Evolutionary conservation across 2,888 invertebrate genomes (phyloP), one percentile per base, ranked within the genome.

Genomic region (Drosophila eohydei): DNA sequence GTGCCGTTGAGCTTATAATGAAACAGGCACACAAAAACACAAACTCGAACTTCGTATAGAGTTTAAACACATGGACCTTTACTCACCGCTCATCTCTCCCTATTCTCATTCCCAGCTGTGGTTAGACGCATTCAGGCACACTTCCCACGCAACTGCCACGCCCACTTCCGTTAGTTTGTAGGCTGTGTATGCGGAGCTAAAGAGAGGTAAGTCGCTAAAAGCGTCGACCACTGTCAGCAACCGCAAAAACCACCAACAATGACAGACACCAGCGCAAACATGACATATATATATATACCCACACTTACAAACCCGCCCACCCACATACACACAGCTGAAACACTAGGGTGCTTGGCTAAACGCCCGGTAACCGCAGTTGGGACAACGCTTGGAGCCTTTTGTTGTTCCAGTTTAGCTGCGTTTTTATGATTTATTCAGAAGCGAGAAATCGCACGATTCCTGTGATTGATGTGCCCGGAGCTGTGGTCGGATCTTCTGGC

Each of bases 1-100:
- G 88, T 80, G 77, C 60, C 65, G 72, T 84, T 84, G 86, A 82
- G 88, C 84, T 80, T 74, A 82, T 89, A 85, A 84, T 88, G 88
- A 80, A 84, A 83, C 79, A 60, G 16, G 32, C 69, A 57, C 55
- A 58, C 57, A 56, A 11, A 46, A 28, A 28, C 38, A 28, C 55
- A 48, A 50, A 58, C 52, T 46, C 36, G 46, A 66, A 62, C 48
- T 16, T n/a, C 34, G n/a, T 11, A n/a, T 21, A 40, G 21, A 48
- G 38, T 40, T 56, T 41, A 73, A 56, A 48, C 41, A 30, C 36
- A 54, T 54, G 41, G n/a, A 11, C 28, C 40, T 11, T 43, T 26
- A 11, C 48, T 11, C 44, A 12, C 9, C 8, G 9, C 28, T 41
- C 40, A 36, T 5, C 14, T 11, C 30, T 38, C 34, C 43, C 43